Evolutionary conservation across 2,797 vertebrate species (phyloP).

Genomic region (Tragopan temminckii): DNA sequence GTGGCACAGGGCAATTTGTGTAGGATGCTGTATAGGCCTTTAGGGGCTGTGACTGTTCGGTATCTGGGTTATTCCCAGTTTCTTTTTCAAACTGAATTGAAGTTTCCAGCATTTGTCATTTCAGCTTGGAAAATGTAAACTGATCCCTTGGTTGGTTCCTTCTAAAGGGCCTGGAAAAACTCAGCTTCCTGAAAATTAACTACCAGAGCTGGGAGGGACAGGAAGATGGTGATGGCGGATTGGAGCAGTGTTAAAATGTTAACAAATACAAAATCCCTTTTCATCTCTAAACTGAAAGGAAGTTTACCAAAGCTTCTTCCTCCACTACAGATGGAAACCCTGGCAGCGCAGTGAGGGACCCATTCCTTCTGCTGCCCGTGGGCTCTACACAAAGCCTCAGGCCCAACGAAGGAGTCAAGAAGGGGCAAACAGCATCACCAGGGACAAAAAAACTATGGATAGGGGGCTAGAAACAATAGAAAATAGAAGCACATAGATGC

Average conservation of each 20-base stretch:
- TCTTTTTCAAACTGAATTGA: neutral
- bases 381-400: neutral
- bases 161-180: neutral
- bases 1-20: neutral
- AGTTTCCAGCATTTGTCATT: conserved; percentile 27
- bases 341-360: neutral
- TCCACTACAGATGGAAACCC: neutral
- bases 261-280: neutral
- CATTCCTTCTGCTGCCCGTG: rapidly evolving
- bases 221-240: neutral
- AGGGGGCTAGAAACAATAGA: neutral
- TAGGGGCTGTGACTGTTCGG: neutral
- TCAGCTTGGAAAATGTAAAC: conserved; percentile 14
- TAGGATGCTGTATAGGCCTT: neutral
- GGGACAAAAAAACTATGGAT: neutral
- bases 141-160: neutral
- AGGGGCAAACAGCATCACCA: neutral
- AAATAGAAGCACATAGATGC: rapidly evolving
- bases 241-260: neutral
- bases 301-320: neutral
- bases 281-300: neutral
- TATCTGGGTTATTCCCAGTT: neutral
- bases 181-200: neutral
- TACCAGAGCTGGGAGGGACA: neutral
- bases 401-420: neutral